Evolutionary conservation across 2,113 vertebrate genomes (phyloP).

Genomic region (Nestor notabilis): DNA sequence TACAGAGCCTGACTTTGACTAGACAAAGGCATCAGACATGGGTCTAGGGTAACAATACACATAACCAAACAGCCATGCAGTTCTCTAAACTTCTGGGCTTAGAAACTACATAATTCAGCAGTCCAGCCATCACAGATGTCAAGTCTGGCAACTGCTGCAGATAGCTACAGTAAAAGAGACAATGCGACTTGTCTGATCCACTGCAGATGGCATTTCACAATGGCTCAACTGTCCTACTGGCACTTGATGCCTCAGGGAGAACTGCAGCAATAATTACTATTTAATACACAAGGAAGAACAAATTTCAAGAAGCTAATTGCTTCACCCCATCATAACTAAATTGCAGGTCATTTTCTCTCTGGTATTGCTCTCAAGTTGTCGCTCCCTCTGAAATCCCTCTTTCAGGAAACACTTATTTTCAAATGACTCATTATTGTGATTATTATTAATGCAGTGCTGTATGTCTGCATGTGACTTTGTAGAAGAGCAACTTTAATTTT

Average conservation of each 20-base stretch:
- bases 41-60: background rate
- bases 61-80: background rate
- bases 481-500: background rate
- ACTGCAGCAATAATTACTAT: conserved; percentile 36
- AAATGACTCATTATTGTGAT: background rate
- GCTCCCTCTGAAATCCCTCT: background rate
- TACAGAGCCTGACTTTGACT: background rate
- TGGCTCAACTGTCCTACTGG: conserved; percentile 41
- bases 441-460: background rate
- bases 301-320: conserved; percentile 32
- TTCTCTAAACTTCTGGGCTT: background rate
- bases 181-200: conserved; percentile 44
- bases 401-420: background rate
- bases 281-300: conserved; percentile 29
- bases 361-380: background rate
- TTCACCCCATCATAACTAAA: conserved; percentile 17
- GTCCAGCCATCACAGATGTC: conserved; percentile 20
- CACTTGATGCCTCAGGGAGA: conserved; percentile 19
- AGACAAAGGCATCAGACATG: background rate
- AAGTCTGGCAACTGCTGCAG: conserved; percentile 41
- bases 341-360: conserved; percentile 29
- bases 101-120: conserved; percentile 10
- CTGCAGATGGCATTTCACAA: conserved; percentile 65
- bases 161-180: conserved; percentile 16
- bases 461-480: background rate